Evolutionary conservation across 2,113 vertebrate genomes (phyloP).

Genomic region (Entelurus aequoreus): DNA sequence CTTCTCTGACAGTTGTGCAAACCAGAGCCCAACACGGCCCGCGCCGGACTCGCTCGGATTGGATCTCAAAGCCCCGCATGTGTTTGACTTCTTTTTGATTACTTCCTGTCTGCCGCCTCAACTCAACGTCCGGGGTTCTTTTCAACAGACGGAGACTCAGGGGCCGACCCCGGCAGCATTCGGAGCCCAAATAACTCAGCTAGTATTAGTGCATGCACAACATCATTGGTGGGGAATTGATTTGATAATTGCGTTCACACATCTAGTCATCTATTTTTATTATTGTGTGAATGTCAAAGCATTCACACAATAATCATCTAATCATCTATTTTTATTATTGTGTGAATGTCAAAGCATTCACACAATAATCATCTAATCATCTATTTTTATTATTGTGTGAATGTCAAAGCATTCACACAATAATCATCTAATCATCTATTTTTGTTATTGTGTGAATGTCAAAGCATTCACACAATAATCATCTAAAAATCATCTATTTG

Average conservation of each 20-base stretch:
- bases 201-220: slow-evolving; percentile 55
- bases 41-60: slow-evolving; percentile 49
- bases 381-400: too few species aligned
- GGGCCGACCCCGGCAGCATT: slow-evolving; percentile 17
- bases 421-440: too few species aligned
- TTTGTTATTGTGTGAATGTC: too few species aligned
- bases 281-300: too few species aligned
- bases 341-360: too few species aligned
- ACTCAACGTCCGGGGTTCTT: slow-evolving; percentile 59
- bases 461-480: too few species aligned
- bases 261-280: too few species aligned
- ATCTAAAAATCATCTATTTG: too few species aligned
- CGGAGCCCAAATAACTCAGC: slow-evolving; percentile 62
- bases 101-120: slow-evolving; percentile 70
- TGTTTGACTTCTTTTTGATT: slow-evolving; percentile 75
- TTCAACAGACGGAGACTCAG: not conserved
- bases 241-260: slow-evolving; percentile 28
- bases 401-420: too few species aligned
- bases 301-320: too few species aligned
- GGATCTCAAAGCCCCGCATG: slow-evolving; percentile 64
- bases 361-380: too few species aligned
- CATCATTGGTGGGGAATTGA: slow-evolving; percentile 46
- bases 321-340: too few species aligned
- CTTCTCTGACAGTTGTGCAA: slow-evolving; percentile 77
- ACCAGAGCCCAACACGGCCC: slow-evolving; percentile 61